A percentile compares a stretch with the other conserved stretches of the same genome.
Evolutionary conservation across 2,888 invertebrate species (phyloP).

Genomic region (Heteropelma amictum): DNA sequence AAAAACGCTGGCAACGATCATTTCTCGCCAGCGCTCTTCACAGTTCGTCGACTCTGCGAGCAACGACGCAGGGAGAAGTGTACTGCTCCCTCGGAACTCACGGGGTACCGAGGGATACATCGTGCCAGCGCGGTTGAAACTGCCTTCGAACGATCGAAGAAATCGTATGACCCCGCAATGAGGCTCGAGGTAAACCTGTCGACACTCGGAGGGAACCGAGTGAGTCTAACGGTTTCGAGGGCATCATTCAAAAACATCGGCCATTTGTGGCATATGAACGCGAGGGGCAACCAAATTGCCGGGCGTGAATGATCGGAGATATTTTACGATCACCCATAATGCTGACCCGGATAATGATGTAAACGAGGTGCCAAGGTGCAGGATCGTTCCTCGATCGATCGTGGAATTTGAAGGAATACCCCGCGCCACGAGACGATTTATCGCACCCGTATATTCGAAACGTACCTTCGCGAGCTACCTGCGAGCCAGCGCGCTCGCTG

Average conservation of each 20-base stretch:
- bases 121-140: constrained; percentile 7
- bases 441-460: no score
- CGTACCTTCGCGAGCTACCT: no score
- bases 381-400: no score
- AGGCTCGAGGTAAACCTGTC: constrained; percentile 5
- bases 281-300: constrained; percentile 16
- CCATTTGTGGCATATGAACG: not conserved
- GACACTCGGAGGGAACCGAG: constrained; percentile 37
- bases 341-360: constrained; percentile 9
- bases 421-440: no score
- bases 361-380: constrained; percentile 23
- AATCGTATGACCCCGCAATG: constrained; percentile 25
- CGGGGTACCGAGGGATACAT: constrained; percentile 1
- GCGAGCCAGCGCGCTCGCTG: no score
- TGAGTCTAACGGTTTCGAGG: constrained; percentile 47
- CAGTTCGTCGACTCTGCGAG: not conserved
- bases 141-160: constrained; percentile 10
- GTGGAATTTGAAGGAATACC: no score
- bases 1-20: constrained; percentile 34
- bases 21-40: constrained; percentile 16
- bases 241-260: constrained; percentile 13
- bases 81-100: constrained; percentile 16
- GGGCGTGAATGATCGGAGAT: constrained; percentile 33
- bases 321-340: constrained; percentile 24
- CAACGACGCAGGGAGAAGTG: constrained; percentile 15